phyloP scores from a whole-genome alignment of 2,888 invertebrate genomes.

The Crossocerus cetratus region DNA sequence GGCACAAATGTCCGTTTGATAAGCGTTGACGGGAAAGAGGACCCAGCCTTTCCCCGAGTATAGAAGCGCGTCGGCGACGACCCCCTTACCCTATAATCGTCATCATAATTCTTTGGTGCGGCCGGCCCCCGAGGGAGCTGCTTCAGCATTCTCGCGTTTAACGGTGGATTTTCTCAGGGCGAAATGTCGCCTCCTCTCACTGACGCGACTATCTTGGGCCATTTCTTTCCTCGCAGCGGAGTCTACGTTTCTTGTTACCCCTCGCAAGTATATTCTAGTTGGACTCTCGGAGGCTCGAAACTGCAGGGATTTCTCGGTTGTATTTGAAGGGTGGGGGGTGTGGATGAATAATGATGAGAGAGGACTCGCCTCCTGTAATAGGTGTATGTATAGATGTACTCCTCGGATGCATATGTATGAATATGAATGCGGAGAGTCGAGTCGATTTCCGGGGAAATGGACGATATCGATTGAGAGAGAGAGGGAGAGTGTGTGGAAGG shows the following conservation, averaged over 20 bases:
- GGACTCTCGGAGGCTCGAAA: no score
- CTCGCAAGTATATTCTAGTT: no score
- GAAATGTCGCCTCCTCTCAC: constrained; percentile 8
- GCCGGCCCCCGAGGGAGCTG: constrained; percentile 23
- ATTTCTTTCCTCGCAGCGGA: no score
- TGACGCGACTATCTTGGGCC: no score
- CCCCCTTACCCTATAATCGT: constrained; percentile 5
- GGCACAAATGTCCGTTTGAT: neutral
- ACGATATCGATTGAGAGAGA: constrained; percentile 31
- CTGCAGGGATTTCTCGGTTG: no score
- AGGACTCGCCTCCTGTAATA: constrained; percentile 52
- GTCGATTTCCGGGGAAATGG: constrained; percentile 46
- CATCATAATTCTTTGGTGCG: constrained; percentile 11
- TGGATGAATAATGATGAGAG: constrained; percentile 60
- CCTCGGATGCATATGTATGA: constrained; percentile 58
- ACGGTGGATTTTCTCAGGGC: constrained; percentile 39
- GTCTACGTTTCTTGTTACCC: no score
- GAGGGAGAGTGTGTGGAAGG: neutral
- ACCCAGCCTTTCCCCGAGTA: neutral
- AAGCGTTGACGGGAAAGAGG: neutral
- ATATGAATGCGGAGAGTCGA: constrained; percentile 51
- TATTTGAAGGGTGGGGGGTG: constrained; percentile 40
- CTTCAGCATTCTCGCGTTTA: constrained; percentile 41
- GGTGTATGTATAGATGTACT: constrained; percentile 57
- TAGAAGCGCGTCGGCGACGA: no score